Conservation (phyloP, 2,113 vertebrate species). For the Dryoscopus gambensis region DNA sequence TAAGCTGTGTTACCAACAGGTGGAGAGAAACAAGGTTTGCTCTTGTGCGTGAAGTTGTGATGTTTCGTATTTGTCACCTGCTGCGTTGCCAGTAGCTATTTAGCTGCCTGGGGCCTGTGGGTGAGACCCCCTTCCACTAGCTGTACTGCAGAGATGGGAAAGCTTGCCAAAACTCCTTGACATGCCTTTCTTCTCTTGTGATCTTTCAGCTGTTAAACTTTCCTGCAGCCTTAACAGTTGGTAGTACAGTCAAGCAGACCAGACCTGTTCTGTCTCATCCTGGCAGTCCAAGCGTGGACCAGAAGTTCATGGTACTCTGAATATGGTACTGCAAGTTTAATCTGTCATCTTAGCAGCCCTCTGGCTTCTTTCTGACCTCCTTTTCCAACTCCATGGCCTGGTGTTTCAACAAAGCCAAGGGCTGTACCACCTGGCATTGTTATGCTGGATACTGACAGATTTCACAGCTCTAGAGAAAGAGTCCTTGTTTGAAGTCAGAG, state of each 20-base stretch:
- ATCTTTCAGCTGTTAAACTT: background rate
- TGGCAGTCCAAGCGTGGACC: background rate
- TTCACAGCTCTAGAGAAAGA: background rate
- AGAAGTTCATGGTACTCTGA: background rate
- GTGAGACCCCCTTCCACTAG: background rate
- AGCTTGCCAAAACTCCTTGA: background rate
- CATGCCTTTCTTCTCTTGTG: rapidly evolving
- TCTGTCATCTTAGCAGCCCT: background rate
- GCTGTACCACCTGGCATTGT: rapidly evolving
- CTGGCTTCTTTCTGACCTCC: background rate
- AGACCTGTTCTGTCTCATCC: background rate
- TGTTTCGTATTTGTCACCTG: background rate
- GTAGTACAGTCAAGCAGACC: background rate
- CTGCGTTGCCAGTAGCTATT: background rate
- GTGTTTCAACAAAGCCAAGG: background rate
- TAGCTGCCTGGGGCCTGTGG: background rate
- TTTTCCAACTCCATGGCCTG: background rate
- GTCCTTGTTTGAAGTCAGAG: background rate
- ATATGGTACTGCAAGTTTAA: background rate
- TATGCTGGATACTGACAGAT: background rate
- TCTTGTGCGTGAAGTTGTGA: background rate
- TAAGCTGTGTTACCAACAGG: background rate
- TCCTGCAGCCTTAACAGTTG: background rate
- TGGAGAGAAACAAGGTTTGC: background rate
- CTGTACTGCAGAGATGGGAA: background rate